Evolutionary conservation across 53 echinoderm and acorn worm species (phyloP).

Genomic region (Hippasteria phrygiana): DNA sequence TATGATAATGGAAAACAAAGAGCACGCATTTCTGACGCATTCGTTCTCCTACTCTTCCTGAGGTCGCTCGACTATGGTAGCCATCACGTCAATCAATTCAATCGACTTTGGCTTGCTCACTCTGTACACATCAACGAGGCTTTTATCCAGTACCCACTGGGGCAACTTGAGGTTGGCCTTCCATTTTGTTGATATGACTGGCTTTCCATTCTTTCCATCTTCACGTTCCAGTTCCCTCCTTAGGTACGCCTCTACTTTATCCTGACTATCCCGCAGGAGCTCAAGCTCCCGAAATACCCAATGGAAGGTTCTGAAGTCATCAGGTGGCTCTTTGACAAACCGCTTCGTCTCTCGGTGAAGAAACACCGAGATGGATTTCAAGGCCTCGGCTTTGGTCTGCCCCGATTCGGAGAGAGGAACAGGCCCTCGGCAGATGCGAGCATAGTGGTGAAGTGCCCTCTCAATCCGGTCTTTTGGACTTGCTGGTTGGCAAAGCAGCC

Average conservation of each 20-base stretch:
- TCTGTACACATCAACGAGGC: too few species aligned
- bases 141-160: not conserved
- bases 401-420: slow-evolving; percentile 3
- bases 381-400: slow-evolving; percentile 13
- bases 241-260: not conserved
- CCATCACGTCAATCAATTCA: not conserved
- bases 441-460: not conserved
- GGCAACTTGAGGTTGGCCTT: not conserved
- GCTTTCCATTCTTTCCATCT: not conserved
- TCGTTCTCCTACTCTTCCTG: not conserved
- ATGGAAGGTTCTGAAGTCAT: not conserved
- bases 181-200: not conserved
- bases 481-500: not conserved
- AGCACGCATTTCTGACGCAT: too few species aligned
- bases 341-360: not conserved
- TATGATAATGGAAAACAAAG: too few species aligned
- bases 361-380: not conserved
- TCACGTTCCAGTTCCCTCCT: not conserved
- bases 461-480: not conserved
- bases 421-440: slow-evolving; percentile 15
- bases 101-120: not conserved
- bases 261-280: slow-evolving; percentile 1
- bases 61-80: not conserved
- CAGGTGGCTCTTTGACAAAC: not conserved
- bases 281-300: not conserved